A percentile compares a stretch with the other conserved stretches of the same genome.
These are phyloP conservation scores for Cetoscarus ocellatus DNA, from an alignment of 2,797 vertebrate species.

Conservation along the genomic window DNA sequence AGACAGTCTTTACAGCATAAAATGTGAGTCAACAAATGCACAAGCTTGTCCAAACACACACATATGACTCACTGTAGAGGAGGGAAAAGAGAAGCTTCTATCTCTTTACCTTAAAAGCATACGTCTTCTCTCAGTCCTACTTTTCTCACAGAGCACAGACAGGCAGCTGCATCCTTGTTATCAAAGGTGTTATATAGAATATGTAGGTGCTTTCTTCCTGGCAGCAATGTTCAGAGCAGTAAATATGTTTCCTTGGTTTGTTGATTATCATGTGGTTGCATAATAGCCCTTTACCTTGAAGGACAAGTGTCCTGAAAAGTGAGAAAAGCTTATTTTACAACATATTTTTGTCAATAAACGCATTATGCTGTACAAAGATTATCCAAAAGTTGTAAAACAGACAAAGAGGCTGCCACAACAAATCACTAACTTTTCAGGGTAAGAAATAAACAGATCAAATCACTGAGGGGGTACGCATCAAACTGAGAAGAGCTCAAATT, in stretches of 20 bases:
- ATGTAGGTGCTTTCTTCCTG: background rate
- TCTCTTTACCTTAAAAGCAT: conserved; percentile 24
- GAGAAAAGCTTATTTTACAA: too few relatives aligned
- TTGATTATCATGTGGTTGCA: background rate
- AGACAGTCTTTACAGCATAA: conserved; percentile 7
- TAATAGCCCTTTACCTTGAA: background rate
- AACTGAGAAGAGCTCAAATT: too few relatives aligned
- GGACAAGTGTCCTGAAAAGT: too few relatives aligned
- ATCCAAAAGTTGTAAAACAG: too few relatives aligned
- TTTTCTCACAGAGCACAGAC: background rate
- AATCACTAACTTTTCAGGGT: too few relatives aligned
- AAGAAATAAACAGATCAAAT: too few relatives aligned
- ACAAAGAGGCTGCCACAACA: too few relatives aligned
- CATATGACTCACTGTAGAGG: conserved; percentile 1
- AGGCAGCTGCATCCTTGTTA: background rate
- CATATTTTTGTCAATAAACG: too few relatives aligned
- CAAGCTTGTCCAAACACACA: background rate
- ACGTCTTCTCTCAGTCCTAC: background rate
- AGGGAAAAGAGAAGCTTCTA: conserved; percentile 15
- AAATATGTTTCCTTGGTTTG: background rate
- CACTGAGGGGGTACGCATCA: too few relatives aligned
- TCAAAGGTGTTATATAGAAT: background rate
- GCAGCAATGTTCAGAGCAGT: background rate
- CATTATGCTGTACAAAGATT: too few relatives aligned
- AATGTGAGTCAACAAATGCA: conserved; percentile 18